Base-by-base conservation (phyloP, 2,888 invertebrate genomes). In the Drosophila monieri region DNA sequence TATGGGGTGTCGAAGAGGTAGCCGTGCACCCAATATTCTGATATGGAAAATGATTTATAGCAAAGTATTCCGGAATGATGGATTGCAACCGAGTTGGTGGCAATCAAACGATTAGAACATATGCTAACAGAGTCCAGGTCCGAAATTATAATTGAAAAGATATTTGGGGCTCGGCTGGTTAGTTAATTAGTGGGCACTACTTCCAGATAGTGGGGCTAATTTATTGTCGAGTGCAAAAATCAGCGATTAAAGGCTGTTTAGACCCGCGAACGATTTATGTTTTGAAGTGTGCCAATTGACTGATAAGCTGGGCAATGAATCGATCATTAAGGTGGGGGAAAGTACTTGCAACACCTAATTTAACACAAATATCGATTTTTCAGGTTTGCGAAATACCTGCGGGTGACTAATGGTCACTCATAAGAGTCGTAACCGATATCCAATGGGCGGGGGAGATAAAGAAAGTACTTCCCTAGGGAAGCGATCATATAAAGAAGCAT, bases 71-170 rank as follows among this genome's bases (percentile, higher is more conserved):
- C 21, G 3, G n/a, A 44, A 69, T 83, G 77, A 85, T 77, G 76
- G 73, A 81, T 85, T 76, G 76, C 70, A 76, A 46, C 21, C 54
- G 46, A 56, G 48, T 67, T 61, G 67, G 41, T 30, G 44, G 69
- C 74, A 70, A 85, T 81, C 68, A 83, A 85, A 62, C 80, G 75
- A 76, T 79, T 70, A 41, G 65, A 44, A 65, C 75, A 32, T 64
- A 62, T 62, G 64, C 30, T 62, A 64, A 53, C 53, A 62, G 68
- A 71, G 60, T 67, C 57, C 43, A 55, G 23, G 37, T 37, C 14
- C 43, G 47, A 46, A 14, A 8, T 12, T 12, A 32, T 14, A 12
- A 18, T 18, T 41, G 14, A 41, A 41, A 41, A 15, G 41, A 18
- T 41, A n/a, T 23, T 12, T 14, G 46, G 14, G 32, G 18, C 46